phyloP scores from a whole-genome alignment of 2,888 invertebrate species.

The Yponomeuta cagnagella region DNA sequence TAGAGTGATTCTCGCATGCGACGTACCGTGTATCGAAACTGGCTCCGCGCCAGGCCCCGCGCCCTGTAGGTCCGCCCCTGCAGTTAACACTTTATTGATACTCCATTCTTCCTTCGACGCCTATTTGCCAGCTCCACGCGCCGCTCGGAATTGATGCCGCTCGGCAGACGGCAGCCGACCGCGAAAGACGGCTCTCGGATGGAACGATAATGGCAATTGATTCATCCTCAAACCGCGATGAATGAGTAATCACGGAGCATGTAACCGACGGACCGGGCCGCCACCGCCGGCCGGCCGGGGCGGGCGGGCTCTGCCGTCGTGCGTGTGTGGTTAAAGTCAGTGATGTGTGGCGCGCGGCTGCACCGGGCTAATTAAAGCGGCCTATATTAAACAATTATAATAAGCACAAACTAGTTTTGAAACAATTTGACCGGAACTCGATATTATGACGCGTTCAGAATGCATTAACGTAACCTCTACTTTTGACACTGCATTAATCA shows the following conservation, averaged over 20 bases:
- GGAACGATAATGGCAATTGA: background rate
- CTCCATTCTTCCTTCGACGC: background rate
- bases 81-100: conserved; percentile 3
- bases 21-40: background rate
- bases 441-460: background rate
- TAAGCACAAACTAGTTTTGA: background rate
- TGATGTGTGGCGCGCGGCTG: background rate
- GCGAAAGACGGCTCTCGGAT: background rate
- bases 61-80: background rate
- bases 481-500: too few relatives aligned
- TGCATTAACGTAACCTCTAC: background rate
- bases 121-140: background rate
- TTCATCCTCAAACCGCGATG: background rate
- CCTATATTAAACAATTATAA: background rate
- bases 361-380: background rate
- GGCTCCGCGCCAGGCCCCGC: background rate
- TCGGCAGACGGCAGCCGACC: background rate
- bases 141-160: background rate
- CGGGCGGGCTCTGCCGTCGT: background rate
- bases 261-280: background rate
- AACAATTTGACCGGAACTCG: background rate
- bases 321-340: background rate
- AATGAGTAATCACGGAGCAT: background rate
- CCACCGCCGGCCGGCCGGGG: background rate
- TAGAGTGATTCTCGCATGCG: background rate